These are phyloP conservation scores for Phocoena phocoena DNA, from an alignment of 2,113 vertebrate species.

Conservation along the genomic window DNA sequence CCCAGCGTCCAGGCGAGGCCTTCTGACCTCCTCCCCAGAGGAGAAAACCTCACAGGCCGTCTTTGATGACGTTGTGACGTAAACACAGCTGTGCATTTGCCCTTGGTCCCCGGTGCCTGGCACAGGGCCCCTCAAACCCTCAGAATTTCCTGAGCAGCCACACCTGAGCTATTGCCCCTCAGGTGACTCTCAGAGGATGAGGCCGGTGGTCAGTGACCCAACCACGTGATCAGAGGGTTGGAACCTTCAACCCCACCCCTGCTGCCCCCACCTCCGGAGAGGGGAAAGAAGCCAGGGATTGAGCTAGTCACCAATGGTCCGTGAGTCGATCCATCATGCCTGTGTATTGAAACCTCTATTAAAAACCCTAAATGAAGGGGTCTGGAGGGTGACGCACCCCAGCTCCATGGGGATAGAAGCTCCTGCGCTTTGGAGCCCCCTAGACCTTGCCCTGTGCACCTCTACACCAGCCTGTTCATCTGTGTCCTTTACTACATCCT, in stretches of 20 bases:
- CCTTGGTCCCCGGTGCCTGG: not conserved
- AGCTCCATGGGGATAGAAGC: not conserved
- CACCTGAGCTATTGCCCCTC: not conserved
- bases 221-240: not conserved
- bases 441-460: not conserved
- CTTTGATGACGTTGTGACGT: not conserved
- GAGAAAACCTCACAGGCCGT: not conserved
- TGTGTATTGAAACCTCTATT: not conserved
- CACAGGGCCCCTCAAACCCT: not conserved
- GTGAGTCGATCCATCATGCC: not conserved
- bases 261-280: not conserved
- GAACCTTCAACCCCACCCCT: not conserved
- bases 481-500: accelerated
- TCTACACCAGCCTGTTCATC: not conserved
- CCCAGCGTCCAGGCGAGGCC: not conserved
- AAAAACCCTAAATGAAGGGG: not conserved
- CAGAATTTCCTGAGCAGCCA: not conserved
- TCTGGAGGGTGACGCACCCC: not conserved
- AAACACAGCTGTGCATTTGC: not conserved
- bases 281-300: not conserved
- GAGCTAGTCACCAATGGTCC: not conserved
- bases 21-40: not conserved
- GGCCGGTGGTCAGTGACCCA: not conserved
- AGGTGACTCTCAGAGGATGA: not conserved
- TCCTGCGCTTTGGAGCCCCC: not conserved